phyloP scores from a whole-genome alignment of 2,888 invertebrate species.

The Ypsolopha sequella region DNA sequence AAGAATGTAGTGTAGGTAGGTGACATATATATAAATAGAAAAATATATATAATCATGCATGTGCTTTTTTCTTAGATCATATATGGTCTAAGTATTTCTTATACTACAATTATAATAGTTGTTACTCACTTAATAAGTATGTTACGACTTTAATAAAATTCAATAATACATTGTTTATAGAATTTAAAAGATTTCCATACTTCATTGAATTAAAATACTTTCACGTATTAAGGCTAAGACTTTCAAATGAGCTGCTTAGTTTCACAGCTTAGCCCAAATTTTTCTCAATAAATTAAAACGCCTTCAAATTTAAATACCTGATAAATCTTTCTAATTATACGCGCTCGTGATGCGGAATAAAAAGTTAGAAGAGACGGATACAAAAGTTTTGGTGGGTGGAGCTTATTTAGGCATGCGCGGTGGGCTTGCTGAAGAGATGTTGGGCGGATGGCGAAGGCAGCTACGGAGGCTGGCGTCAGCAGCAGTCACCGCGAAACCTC shows the following conservation, averaged over 20 bases:
- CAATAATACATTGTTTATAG: background rate
- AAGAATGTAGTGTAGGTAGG: too few species aligned
- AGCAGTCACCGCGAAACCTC: constrained; percentile 52
- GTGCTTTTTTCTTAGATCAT: too few species aligned
- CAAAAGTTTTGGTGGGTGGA: constrained; percentile 54
- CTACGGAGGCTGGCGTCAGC: constrained; percentile 31
- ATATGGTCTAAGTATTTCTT: too few species aligned
- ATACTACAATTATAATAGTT: too few species aligned
- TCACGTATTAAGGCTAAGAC: background rate
- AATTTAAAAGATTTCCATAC: background rate
- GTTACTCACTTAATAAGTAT: too few species aligned
- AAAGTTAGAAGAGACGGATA: constrained; percentile 1
- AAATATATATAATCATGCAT: too few species aligned
- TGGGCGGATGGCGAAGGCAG: constrained; percentile 35
- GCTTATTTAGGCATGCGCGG: constrained; percentile 41
- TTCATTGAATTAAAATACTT: background rate
- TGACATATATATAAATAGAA: too few species aligned
- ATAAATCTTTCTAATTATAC: background rate
- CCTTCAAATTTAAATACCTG: background rate
- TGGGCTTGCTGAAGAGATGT: constrained; percentile 46
- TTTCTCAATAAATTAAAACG: too few species aligned
- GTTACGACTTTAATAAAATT: too few species aligned
- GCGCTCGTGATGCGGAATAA: background rate
- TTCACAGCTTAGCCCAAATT: too few species aligned
- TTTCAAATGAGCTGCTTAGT: background rate